phyloP scores from a whole-genome alignment of 2,888 invertebrate species.

The Geophilus truncorum region DNA sequence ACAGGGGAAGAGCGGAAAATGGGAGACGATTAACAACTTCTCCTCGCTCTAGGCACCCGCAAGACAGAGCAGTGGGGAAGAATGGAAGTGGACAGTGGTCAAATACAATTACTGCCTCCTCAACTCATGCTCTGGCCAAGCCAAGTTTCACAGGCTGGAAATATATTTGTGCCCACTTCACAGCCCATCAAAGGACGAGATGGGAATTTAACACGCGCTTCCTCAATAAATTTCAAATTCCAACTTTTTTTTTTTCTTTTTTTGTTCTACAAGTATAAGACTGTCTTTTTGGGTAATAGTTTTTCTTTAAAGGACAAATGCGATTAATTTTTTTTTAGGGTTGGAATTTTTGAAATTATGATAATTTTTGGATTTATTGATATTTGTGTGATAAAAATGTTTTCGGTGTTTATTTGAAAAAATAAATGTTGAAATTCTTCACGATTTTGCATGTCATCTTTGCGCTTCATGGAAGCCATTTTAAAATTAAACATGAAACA shows the following conservation, averaged over 20 bases:
- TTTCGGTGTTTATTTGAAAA: too few species aligned
- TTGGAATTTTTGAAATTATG: too few species aligned
- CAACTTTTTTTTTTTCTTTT: background rate
- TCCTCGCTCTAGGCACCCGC: background rate
- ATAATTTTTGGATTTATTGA: too few species aligned
- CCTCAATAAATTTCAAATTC: background rate
- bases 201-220: background rate
- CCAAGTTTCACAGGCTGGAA: background rate
- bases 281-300: too few species aligned
- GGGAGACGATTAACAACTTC: background rate
- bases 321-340: too few species aligned
- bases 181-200: background rate
- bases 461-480: too few species aligned
- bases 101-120: background rate
- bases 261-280: background rate
- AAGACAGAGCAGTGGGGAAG: background rate
- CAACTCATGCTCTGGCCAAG: background rate
- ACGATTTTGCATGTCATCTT: too few species aligned
- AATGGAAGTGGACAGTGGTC: background rate
- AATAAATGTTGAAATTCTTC: too few species aligned
- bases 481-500: too few species aligned
- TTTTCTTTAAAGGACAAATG: too few species aligned
- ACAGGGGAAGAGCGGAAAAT: background rate
- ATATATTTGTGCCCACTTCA: background rate
- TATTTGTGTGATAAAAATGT: too few species aligned